Evolutionary conservation across 1,140 invertebrate species (phyloP).

Genomic region (Laupala kohalensis): DNA sequence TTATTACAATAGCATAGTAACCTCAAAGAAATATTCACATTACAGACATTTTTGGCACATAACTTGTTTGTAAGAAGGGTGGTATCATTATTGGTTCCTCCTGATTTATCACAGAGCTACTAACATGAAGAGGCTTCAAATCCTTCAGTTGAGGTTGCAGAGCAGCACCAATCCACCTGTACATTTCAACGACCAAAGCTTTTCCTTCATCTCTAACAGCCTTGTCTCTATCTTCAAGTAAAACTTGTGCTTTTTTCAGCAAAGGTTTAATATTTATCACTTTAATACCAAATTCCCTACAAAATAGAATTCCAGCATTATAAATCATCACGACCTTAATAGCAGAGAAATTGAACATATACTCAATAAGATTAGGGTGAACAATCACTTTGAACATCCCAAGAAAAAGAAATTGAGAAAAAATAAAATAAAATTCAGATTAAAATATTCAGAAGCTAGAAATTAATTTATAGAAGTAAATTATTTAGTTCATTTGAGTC

Average conservation of each 20-base stretch:
- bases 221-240: slow-evolving; percentile 87
- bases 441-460: too few relatives aligned
- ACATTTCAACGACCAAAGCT: slow-evolving; percentile 77
- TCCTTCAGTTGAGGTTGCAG: slow-evolving; percentile 74
- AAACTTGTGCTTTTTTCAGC: slow-evolving; percentile 69
- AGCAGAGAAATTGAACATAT: too few relatives aligned
- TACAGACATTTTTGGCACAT: too few relatives aligned
- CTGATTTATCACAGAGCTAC: too few relatives aligned
- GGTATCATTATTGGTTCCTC: too few relatives aligned
- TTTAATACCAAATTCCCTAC: slow-evolving; percentile 79
- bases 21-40: too few relatives aligned
- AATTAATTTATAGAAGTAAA: not conserved
- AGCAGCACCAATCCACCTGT: slow-evolving; percentile 78
- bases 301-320: slow-evolving; percentile 16
- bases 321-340: too few relatives aligned
- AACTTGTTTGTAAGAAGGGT: too few relatives aligned
- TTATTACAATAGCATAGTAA: too few relatives aligned
- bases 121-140: slow-evolving; percentile 69
- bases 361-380: too few relatives aligned
- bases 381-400: too few relatives aligned
- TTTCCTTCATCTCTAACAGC: slow-evolving; percentile 84
- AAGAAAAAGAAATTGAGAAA: not conserved
- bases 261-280: slow-evolving; percentile 79
- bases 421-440: not conserved
- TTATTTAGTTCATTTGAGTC: too few relatives aligned